These are phyloP conservation scores for Rhegmatorhina hoffmannsi DNA, from an alignment of 2,113 vertebrate species.

Conservation along the genomic window DNA sequence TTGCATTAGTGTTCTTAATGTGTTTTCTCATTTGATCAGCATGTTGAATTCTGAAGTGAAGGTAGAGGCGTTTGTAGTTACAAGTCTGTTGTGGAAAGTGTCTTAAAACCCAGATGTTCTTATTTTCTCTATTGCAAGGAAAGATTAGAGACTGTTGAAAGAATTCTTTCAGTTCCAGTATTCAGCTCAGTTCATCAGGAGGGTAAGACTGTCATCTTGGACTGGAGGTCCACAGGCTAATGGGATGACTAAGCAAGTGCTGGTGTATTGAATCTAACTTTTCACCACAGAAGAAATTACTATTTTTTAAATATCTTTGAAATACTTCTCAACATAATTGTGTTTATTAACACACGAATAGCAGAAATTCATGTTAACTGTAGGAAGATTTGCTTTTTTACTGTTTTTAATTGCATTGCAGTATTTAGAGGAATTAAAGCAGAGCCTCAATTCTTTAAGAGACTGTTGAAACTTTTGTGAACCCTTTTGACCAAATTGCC, in stretches of 20 bases:
- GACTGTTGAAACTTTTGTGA: not conserved
- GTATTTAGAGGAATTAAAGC: not conserved
- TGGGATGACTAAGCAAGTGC: not conserved
- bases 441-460: not conserved
- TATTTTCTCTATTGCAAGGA: not conserved
- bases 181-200: not conserved
- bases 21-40: not conserved
- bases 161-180: not conserved
- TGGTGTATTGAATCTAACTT: not conserved
- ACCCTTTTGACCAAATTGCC: not conserved
- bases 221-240: not conserved
- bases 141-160: not conserved
- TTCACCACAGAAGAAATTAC: not conserved
- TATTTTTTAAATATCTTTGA: not conserved
- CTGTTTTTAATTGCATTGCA: not conserved
- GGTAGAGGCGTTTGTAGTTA: not conserved
- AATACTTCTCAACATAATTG: not conserved
- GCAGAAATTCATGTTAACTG: not conserved
- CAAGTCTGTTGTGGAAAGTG: not conserved
- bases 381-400: not conserved
- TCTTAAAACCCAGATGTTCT: not conserved
- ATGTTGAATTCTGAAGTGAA: not conserved
- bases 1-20: accelerated
- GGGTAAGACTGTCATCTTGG: not conserved
- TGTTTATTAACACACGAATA: not conserved